A percentile compares a stretch with the other conserved stretches of the same genome.
phyloP scores from a whole-genome alignment of 2,888 invertebrate genomes.

The Frankliniella fusca region DNA sequence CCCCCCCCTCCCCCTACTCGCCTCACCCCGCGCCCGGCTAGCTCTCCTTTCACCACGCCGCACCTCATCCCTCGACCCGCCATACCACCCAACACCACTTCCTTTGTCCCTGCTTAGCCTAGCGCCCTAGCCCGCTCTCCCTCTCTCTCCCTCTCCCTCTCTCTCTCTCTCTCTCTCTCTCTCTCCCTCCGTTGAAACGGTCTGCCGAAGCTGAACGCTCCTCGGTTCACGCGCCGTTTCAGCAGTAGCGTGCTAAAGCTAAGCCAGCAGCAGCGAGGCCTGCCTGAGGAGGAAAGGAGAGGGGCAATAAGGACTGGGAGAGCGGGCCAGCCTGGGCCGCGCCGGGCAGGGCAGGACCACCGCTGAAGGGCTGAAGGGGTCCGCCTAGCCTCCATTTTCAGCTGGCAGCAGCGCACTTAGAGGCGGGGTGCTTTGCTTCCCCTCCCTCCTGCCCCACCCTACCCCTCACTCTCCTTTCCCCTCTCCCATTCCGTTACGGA shows the following conservation, averaged over 20 bases:
- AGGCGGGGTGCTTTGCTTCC: too few relatives aligned
- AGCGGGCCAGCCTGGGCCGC: too few relatives aligned
- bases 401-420: too few relatives aligned
- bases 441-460: too few relatives aligned
- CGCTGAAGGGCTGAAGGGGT: too few relatives aligned
- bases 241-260: not conserved
- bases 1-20: not conserved
- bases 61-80: not conserved
- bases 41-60: too few relatives aligned
- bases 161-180: not conserved
- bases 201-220: slow-evolving; percentile 1
- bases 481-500: too few relatives aligned
- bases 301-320: too few relatives aligned
- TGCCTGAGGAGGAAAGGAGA: not conserved
- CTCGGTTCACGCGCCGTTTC: slow-evolving; percentile 17
- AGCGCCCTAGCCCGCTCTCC: not conserved
- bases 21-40: too few relatives aligned
- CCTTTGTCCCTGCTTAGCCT: not conserved
- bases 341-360: too few relatives aligned
- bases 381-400: too few relatives aligned
- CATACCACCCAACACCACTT: not conserved
- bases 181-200: not conserved
- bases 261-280: not conserved
- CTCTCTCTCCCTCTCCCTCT: not conserved
- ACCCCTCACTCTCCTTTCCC: too few relatives aligned